phyloP scores from a whole-genome alignment of 2,888 invertebrate species.

The Atrina japonica region DNA sequence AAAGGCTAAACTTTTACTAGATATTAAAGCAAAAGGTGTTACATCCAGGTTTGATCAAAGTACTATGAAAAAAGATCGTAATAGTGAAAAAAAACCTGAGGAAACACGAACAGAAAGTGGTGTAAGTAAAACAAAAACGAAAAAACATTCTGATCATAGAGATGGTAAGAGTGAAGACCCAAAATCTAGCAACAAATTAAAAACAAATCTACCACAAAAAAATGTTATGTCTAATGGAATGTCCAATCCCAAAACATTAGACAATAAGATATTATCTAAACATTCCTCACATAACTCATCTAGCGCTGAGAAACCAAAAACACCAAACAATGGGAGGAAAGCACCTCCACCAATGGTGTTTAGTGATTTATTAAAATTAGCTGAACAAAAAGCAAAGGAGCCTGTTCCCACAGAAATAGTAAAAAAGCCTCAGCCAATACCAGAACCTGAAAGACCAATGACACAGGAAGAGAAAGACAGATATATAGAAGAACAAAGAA shows the following conservation, averaged over 20 bases:
- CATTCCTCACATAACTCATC: constrained; percentile 33
- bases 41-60: background rate
- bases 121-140: constrained; percentile 22
- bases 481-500: constrained; percentile 46
- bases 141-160: constrained; percentile 12
- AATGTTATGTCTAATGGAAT: constrained; percentile 9
- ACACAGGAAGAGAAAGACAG: constrained; percentile 71
- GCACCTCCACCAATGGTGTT: constrained; percentile 65
- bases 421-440: constrained; percentile 31
- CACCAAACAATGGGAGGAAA: constrained; percentile 36
- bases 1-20: constrained; percentile 20
- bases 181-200: background rate
- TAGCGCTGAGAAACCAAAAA: constrained; percentile 40
- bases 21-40: constrained; percentile 27
- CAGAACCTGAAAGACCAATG: constrained; percentile 54
- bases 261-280: constrained; percentile 37
- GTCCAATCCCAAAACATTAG: constrained; percentile 31
- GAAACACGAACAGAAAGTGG: constrained; percentile 1
- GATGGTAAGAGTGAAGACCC: constrained; percentile 8
- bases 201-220: constrained; percentile 7
- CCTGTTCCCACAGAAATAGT: constrained; percentile 43
- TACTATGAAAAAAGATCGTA: constrained; percentile 24
- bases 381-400: constrained; percentile 60
- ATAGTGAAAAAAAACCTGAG: constrained; percentile 39
- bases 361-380: constrained; percentile 66